These are phyloP conservation scores for Tetanocera ferruginea DNA, from an alignment of 2,888 invertebrate genomes.

Conservation along the genomic window DNA sequence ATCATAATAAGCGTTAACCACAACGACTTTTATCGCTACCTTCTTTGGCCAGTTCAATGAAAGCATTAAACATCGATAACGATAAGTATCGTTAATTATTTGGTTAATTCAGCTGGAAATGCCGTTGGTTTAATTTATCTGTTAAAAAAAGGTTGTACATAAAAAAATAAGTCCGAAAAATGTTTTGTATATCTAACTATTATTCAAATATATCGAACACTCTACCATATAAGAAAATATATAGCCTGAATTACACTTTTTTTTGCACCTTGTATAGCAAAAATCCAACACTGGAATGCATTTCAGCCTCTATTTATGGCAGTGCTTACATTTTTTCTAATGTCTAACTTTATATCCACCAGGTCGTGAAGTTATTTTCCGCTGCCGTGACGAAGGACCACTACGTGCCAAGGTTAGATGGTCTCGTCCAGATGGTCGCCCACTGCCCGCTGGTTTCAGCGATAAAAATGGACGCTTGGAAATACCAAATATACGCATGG, in stretches of 20 bases:
- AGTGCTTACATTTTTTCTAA: not conserved
- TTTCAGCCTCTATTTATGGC: not conserved
- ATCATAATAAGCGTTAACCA: too few species aligned
- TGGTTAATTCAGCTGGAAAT: too few species aligned
- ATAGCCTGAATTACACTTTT: not conserved
- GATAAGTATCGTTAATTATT: too few species aligned
- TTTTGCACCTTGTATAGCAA: not conserved
- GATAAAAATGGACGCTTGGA: constrained; percentile 86
- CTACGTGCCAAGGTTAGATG: constrained; percentile 82
- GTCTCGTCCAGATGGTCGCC: constrained; percentile 79
- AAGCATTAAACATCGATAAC: too few species aligned
- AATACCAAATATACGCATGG: constrained; percentile 83
- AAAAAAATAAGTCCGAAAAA: too few species aligned
- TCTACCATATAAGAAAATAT: too few species aligned
- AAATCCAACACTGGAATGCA: not conserved
- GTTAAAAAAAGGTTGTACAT: too few species aligned
- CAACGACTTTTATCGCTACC: too few species aligned
- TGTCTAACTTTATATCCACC: not conserved
- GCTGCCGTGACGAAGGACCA: constrained; percentile 92
- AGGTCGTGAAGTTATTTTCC: constrained; percentile 94
- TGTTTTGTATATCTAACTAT: too few species aligned
- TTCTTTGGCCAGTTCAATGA: too few species aligned
- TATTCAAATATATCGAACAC: too few species aligned
- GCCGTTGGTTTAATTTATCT: too few species aligned
- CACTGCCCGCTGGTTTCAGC: constrained; percentile 82